A percentile compares a stretch with the other conserved stretches of the same genome.
These are phyloP conservation scores for Drosophila demipolita DNA, from an alignment of 2,888 invertebrate species.

Conservation along the genomic window DNA sequence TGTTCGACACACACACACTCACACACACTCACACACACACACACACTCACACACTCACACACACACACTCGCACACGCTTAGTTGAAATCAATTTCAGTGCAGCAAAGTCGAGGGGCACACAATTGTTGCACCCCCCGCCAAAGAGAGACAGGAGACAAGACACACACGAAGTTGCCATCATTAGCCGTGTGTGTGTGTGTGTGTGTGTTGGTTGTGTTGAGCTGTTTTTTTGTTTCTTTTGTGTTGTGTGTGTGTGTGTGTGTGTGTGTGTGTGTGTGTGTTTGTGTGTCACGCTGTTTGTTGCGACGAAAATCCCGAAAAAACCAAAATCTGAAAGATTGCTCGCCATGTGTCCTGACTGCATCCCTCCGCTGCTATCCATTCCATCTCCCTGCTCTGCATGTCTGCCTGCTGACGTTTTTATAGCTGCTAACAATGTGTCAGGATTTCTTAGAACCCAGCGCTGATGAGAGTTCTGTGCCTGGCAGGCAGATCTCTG, in stretches of 20 bases:
- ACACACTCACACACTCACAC: conserved; percentile 16
- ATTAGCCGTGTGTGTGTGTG: conserved; percentile 41
- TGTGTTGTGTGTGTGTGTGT: background rate
- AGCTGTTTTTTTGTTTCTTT: conserved; percentile 11
- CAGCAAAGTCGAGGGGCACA: conserved; percentile 24
- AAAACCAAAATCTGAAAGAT: conserved; percentile 47
- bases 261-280: conserved; percentile 43
- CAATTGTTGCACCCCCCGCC: conserved; percentile 44
- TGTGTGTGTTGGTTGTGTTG: conserved; percentile 18
- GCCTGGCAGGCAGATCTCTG: conserved; percentile 23
- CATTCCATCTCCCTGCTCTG: conserved; percentile 5
- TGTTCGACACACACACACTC: conserved; percentile 30
- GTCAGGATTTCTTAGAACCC: conserved; percentile 76
- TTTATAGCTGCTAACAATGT: conserved; percentile 78
- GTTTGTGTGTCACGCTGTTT: conserved; percentile 69
- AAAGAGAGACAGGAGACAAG: conserved; percentile 34
- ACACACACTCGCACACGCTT: conserved; percentile 24
- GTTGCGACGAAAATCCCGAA: conserved; percentile 64
- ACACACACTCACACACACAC: conserved; percentile 20
- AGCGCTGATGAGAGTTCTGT: conserved; percentile 37
- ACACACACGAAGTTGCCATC: conserved; percentile 70
- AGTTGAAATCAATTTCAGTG: conserved; percentile 66
- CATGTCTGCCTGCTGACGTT: conserved; percentile 66
- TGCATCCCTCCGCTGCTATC: conserved; percentile 10
- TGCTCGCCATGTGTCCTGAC: conserved; percentile 70